Percentiles rank a stretch among this genome's conserved stretches.
Evolutionary conservation across 2,797 vertebrate genomes (phyloP).

Genomic region (Pangasius djambal): DNA sequence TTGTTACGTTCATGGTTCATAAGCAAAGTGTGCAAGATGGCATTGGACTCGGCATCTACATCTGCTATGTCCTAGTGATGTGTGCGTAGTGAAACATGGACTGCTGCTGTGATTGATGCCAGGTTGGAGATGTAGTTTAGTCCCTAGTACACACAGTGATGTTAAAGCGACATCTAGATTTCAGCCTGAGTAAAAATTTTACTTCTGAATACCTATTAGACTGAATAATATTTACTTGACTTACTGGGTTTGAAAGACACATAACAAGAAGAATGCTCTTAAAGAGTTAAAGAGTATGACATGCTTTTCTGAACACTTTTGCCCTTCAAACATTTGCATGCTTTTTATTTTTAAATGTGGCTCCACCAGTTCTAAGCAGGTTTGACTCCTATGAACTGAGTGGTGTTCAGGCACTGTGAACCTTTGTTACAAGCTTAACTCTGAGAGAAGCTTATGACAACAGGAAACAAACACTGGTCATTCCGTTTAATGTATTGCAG

Average conservation of each 20-base stretch:
- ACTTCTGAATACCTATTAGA: too few relatives aligned
- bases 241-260: constrained; percentile 1
- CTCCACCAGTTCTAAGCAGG: constrained; percentile 45
- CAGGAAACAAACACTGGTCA: background rate
- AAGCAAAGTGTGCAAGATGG: constrained; percentile 21
- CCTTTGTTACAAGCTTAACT: background rate
- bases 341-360: constrained; percentile 30
- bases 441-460: background rate
- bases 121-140: background rate
- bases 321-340: background rate
- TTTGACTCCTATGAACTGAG: constrained; percentile 35
- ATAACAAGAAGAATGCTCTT: background rate
- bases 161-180: background rate
- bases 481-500: background rate
- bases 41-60: background rate
- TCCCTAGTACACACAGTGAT: background rate
- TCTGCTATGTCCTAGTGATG: background rate
- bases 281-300: background rate
- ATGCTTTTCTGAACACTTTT: background rate
- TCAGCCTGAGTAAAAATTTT: background rate
- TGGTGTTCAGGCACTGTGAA: constrained; percentile 10
- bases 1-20: constrained; percentile 19
- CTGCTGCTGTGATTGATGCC: background rate
- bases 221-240: background rate
- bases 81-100: background rate